These are phyloP conservation scores for Cataglyphis rosenhaueri DNA, from an alignment of 2,888 invertebrate genomes.

Conservation along the genomic window DNA sequence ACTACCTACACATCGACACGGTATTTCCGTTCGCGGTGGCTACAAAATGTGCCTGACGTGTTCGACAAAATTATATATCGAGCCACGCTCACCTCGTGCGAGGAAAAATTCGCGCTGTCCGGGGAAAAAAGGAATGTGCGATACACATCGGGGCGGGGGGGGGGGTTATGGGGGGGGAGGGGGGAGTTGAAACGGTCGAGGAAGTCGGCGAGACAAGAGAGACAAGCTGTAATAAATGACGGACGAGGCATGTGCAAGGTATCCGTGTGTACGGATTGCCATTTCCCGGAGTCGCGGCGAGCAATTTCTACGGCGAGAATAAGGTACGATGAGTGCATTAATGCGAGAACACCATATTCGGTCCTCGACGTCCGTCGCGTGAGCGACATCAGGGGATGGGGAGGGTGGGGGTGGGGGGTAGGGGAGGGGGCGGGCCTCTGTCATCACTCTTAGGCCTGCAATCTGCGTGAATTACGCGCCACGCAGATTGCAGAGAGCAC, in stretches of 20 bases:
- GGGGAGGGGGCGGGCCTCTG: background rate
- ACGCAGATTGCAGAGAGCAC: slow-evolving; percentile 38
- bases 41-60: slow-evolving; percentile 4
- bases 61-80: slow-evolving; percentile 20
- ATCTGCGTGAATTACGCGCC: slow-evolving; percentile 50
- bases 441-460: slow-evolving; percentile 39
- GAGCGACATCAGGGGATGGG: background rate
- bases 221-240: background rate
- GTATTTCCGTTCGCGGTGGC: slow-evolving; percentile 9
- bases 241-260: background rate
- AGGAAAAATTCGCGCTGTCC: slow-evolving; percentile 2
- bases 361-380: background rate
- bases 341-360: slow-evolving; percentile 25
- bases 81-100: background rate
- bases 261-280: background rate
- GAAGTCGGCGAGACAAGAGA: slow-evolving; percentile 2
- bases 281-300: slow-evolving; percentile 13
- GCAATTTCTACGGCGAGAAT: background rate
- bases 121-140: background rate
- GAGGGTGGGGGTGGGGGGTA: too few species aligned
- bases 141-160: background rate
- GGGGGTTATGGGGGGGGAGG: too few species aligned
- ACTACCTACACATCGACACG: slow-evolving; percentile 26
- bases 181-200: background rate
- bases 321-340: slow-evolving; percentile 13